phyloP scores from a whole-genome alignment of 53 echinoderm and acorn worm genomes.

The Henricia sp. region DNA sequence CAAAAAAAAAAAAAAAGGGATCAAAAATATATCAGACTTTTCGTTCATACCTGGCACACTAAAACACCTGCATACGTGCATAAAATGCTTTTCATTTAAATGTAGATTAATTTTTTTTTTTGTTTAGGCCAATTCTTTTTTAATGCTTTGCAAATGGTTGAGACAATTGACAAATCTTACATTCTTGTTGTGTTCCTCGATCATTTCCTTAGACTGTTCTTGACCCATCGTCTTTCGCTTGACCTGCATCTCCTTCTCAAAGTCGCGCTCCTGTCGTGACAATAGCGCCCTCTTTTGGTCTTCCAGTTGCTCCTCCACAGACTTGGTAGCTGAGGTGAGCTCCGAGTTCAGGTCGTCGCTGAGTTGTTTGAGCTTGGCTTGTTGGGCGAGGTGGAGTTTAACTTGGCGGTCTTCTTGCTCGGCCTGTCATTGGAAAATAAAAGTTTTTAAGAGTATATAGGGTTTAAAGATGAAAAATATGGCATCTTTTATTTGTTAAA shows the following conservation, averaged over 20 bases:
- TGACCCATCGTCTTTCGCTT: constrained; percentile 84
- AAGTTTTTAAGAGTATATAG: too few species aligned
- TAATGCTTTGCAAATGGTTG: too few species aligned
- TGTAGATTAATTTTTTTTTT: not conserved
- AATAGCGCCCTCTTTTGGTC: constrained; percentile 82
- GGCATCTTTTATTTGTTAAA: too few species aligned
- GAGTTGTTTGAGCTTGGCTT: constrained; percentile 48
- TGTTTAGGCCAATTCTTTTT: too few species aligned
- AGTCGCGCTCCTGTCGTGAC: constrained; percentile 69
- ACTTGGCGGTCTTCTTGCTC: constrained; percentile 78
- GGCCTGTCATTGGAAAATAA: constrained; percentile 45
- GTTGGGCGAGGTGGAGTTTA: constrained; percentile 79
- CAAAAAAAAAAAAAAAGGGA: too few species aligned
- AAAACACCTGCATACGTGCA: too few species aligned
- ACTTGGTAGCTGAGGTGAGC: constrained; percentile 34
- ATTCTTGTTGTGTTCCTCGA: constrained; percentile 85
- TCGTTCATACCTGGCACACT: too few species aligned
- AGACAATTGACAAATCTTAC: too few species aligned
- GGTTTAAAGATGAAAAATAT: too few species aligned
- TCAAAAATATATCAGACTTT: too few species aligned
- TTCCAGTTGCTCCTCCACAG: constrained; percentile 72
- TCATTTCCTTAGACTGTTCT: constrained; percentile 80
- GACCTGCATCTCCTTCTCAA: constrained; percentile 95
- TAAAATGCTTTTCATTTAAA: too few species aligned
- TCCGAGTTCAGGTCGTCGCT: constrained; percentile 63